Base-by-base conservation (phyloP, 1,140 invertebrate genomes). In the Calosoma granatense region DNA sequence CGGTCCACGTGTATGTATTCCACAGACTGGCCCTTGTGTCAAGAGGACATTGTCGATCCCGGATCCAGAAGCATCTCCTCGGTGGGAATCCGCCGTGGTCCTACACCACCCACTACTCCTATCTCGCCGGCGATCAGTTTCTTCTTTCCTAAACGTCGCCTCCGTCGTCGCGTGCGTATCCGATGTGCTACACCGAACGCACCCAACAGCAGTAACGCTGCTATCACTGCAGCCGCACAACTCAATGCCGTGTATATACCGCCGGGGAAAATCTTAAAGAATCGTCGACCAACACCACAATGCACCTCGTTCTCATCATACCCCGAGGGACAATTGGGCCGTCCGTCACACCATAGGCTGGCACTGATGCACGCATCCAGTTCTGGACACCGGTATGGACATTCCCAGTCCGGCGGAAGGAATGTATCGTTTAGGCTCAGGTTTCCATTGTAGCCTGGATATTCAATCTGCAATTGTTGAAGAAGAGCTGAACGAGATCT, bases 1-100 rank as follows among this genome's bases (percentile, higher is more conserved):
- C 87, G 83, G 77, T 92, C 88, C 71, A 90, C 86, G 75, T 90
- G 86, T 67, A 90, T 90, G 70, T 87, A 90, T 70, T 92, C 88
- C 78, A 92, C 88, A 78, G 86, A 88, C 74, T 87, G 86, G 73
- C 85, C 82, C 70, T 84, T 84, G 64, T 88, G 87, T 83, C 88
- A 90, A 83, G 88, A 90, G 68, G 75, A 73, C 12, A 72, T 70
- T 2, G 68, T 62, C 1, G 65, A 66, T 2, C 72, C 74, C 14
- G 77, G 76, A 64, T 78, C 81, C 61, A 80, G 76, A 62, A 81
- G 75, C 56, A 81, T 72, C 53, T 81, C 78, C 65, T 82, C 78
- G 30, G 76, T 76, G 58, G 73, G 70, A 53, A 74, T 68, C 30
- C 63, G 55, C 64, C 74, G 56, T 59, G 68, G 61, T 58, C 64